phyloP scores from a whole-genome alignment of 2,113 vertebrate genomes.

The Felis chaus region DNA sequence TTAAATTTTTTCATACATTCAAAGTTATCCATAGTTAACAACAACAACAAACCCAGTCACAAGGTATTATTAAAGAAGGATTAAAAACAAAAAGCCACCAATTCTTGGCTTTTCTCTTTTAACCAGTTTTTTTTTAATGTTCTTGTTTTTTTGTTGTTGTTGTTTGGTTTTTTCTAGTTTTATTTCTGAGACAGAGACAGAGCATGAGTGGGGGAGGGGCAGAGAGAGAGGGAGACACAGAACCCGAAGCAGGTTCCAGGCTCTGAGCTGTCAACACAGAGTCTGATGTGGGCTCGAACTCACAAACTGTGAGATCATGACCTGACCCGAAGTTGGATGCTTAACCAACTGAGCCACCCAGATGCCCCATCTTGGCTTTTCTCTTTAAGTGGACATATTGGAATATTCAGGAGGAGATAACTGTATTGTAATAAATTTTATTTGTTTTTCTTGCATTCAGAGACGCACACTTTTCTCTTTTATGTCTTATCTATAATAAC shows the following conservation, averaged over 20 bases:
- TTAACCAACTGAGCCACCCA: no score
- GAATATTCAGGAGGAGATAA: background rate
- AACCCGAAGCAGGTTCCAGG: no score
- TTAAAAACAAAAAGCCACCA: background rate
- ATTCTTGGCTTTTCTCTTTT: background rate
- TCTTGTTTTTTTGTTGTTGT: no score
- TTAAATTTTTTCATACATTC: background rate
- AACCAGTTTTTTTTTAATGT: no score
- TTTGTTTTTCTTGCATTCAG: conserved; percentile 30
- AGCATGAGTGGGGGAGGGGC: no score
- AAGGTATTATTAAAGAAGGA: background rate
- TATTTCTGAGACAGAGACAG: no score
- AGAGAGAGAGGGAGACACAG: no score
- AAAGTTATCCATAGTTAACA: conserved; percentile 12
- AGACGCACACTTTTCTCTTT: background rate
- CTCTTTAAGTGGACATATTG: background rate
- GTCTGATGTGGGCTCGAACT: no score
- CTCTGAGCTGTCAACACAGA: no score
- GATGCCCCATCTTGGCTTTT: background rate
- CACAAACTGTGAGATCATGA: no score
- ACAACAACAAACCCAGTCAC: background rate
- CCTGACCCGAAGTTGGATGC: no score
- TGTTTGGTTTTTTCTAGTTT: no score
- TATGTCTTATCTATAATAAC: background rate
- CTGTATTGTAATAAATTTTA: background rate